Evolutionary conservation across 2,888 invertebrate genomes (phyloP).

Genomic region (Synanthedon vespiformis): DNA sequence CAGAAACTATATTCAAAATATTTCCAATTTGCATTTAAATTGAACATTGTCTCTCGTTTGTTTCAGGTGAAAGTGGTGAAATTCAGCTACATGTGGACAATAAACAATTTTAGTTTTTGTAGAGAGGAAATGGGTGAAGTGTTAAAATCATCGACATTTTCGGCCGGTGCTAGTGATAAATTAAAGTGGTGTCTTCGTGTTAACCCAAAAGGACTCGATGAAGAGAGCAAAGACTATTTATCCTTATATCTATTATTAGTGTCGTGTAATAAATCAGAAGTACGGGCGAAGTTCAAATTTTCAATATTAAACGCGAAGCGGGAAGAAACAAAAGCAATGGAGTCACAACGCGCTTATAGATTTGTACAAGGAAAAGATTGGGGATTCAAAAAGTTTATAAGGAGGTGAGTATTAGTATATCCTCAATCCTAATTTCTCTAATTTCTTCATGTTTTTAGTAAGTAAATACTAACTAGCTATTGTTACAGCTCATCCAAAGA

Average conservation of each 20-base stretch:
- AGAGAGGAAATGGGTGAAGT: constrained; percentile 99
- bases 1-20: no score
- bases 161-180: constrained; percentile 99
- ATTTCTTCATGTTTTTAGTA: neutral
- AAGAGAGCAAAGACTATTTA: constrained; percentile 99
- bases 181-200: constrained; percentile 99
- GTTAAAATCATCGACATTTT: constrained; percentile 99
- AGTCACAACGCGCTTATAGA: constrained; percentile 94
- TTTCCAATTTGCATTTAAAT: no score
- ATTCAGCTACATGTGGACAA: constrained; percentile 99
- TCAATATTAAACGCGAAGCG: constrained; percentile 99
- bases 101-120: constrained; percentile 99
- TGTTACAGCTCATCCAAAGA: neutral
- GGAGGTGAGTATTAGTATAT: constrained; percentile 61
- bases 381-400: constrained; percentile 99
- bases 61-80: constrained; percentile 99
- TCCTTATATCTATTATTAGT: constrained; percentile 98
- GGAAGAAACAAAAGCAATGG: constrained; percentile 99
- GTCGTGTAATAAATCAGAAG: constrained; percentile 99
- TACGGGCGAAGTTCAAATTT: constrained; percentile 99
- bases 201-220: constrained; percentile 99
- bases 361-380: constrained; percentile 99
- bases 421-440: neutral
- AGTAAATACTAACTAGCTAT: no score
- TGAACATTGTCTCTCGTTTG: constrained; percentile 18